phyloP scores from a whole-genome alignment of 92 coral and sea anemone species.

The Plumapathes pennacea region DNA sequence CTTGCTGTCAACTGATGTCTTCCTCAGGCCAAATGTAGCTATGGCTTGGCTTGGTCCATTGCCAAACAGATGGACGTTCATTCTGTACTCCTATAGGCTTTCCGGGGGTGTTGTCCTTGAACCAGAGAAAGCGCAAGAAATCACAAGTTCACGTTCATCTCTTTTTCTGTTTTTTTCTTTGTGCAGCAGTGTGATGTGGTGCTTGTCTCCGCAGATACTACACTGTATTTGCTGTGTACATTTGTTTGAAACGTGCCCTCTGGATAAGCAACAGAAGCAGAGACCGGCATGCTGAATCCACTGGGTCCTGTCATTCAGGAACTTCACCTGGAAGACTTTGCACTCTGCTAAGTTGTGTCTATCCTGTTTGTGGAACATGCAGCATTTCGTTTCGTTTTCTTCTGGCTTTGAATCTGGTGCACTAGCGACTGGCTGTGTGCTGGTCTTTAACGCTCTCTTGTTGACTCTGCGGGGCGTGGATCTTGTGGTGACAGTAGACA shows the following conservation, averaged over 20 bases:
- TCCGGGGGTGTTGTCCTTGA: conserved; percentile 29
- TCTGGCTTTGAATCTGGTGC: not conserved
- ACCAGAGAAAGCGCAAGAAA: conserved; percentile 52
- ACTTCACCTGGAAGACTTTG: conserved; percentile 14
- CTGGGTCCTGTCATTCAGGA: conserved; percentile 12
- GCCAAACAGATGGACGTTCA: conserved; percentile 10
- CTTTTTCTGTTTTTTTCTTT: conserved; percentile 9
- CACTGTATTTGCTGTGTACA: conserved; percentile 11
- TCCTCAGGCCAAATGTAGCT: too few species aligned
- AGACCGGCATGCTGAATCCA: conserved; percentile 36
- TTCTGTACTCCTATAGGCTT: conserved; percentile 19
- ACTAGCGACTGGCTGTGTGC: not conserved
- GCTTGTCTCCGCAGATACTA: conserved; percentile 20
- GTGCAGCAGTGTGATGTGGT: conserved; percentile 21
- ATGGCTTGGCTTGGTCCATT: conserved; percentile 35
- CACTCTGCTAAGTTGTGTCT: too few species aligned
- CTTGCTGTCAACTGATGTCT: conserved; percentile 24
- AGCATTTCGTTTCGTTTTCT: conserved; percentile 2
- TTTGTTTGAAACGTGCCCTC: conserved; percentile 1
- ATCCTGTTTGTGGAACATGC: conserved; percentile 14
- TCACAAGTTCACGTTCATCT: conserved; percentile 24
- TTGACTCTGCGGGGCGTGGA: not conserved
- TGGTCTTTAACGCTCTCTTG: not conserved
- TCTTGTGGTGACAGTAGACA: not conserved
- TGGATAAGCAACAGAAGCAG: conserved; percentile 31